A percentile compares a stretch with the other conserved stretches of the same genome.
These are phyloP conservation scores for Lasioglossum leucozonium DNA, from an alignment of 2,888 invertebrate species.

Conservation along the genomic window DNA sequence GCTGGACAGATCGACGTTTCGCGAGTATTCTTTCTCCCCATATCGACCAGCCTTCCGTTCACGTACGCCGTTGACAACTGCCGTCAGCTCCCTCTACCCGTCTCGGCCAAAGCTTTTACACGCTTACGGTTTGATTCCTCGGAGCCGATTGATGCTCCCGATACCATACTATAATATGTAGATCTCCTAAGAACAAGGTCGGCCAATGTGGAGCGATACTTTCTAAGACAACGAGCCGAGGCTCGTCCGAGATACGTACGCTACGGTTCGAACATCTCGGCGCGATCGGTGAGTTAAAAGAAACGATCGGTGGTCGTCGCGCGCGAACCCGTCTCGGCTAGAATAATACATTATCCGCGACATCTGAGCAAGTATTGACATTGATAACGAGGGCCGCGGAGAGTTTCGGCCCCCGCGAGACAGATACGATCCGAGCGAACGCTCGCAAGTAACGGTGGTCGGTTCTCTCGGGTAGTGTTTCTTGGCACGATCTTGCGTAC, in stretches of 20 bases:
- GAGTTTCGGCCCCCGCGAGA: not conserved
- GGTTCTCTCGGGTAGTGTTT: conserved; percentile 32
- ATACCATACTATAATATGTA: conserved; percentile 40
- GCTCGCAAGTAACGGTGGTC: conserved; percentile 45
- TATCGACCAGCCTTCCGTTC: conserved; percentile 57
- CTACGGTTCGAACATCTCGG: not conserved
- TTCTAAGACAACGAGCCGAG: conserved; percentile 60
- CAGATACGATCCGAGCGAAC: conserved; percentile 26
- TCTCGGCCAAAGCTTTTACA: conserved; percentile 35
- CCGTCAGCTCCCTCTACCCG: conserved; percentile 58
- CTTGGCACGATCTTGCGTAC: conserved; percentile 57
- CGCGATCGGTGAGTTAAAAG: not conserved
- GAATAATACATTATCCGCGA: not conserved
- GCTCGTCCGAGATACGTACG: conserved; percentile 20
- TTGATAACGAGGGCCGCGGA: not conserved
- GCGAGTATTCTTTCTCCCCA: conserved; percentile 42
- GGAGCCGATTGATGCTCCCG: conserved; percentile 53
- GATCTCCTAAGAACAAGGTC: conserved; percentile 71
- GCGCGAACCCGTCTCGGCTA: not conserved
- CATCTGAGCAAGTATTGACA: conserved; percentile 1
- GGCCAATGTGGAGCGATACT: conserved; percentile 70
- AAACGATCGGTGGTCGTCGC: not conserved
- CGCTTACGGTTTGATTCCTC: conserved; percentile 47
- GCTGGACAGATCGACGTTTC: conserved; percentile 37
- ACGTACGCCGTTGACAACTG: conserved; percentile 62